Evolutionary conservation across 2,113 vertebrate species (phyloP), one percentile per base, ranked within the genome.

Genomic region (Leptobrachium leishanense): DNA sequence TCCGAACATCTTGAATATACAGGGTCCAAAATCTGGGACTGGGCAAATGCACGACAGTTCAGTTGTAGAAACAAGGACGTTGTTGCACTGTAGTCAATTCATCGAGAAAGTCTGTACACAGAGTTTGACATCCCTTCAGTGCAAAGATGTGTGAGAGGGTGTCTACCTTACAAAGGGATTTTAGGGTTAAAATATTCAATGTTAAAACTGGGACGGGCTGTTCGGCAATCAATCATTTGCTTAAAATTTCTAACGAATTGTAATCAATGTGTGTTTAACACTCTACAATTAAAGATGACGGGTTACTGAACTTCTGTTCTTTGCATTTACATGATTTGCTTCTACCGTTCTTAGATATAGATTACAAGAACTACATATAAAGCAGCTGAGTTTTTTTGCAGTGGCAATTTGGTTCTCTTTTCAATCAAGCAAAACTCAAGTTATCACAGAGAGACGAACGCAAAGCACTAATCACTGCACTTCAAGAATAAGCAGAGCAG

Each of bases 391-490:
- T 10, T 6, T 66, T 66, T 72, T 79, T 42, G 46, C 46, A 68
- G 68, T 31, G 66, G 59, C 62, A 66, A 66, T 73, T 78, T 80
- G 42, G 74, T 80, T 80, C 77, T 42, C n/a, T 46, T 80, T 80
- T 74, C 70, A 80, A 80, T 80, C 77, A 80, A 73, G 63, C 46
- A 73, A 13, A 80, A 73, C 70, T 64, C 67, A 67, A 50, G 77
- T 73, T 80, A 73, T 74, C 53, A 73, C 46, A 80, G 53, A 41
- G 59, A 72, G 69, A 43, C 59, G 39, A 80, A 80, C 40, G 70
- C 31, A 40, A 53, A 54, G 50, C 7, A 50, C 63, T 80, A 74
- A 80, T 80, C 70, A 80, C 41, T 11, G 1, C 72, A 74, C 70
- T 80, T 80, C 70, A 80, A 80, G 70, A 42, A 67, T 69, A 66